Conservation (phyloP, 2,797 vertebrate species). For the Etheostoma nigrum region DNA sequence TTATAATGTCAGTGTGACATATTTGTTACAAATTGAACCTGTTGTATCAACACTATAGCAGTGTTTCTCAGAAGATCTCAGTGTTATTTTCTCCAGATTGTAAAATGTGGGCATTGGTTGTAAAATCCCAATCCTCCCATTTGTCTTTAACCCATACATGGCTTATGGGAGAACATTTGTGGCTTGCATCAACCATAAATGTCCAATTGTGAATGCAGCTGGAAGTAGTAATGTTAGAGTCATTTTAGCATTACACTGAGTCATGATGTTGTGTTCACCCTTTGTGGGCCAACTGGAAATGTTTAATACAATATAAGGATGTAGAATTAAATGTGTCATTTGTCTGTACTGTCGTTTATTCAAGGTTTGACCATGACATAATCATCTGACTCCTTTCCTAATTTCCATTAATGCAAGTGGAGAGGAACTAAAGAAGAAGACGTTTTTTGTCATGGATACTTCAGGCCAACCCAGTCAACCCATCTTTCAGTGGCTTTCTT, state of each 20-base stretch:
- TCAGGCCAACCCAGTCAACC: constrained; percentile 36
- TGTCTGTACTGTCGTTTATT: constrained; percentile 14
- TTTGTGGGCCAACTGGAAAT: neutral
- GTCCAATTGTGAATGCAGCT: neutral
- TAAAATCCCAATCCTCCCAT: neutral
- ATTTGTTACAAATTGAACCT: neutral
- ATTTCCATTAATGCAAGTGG: neutral
- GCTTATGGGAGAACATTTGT: neutral
- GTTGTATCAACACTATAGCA: neutral
- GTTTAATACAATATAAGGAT: neutral
- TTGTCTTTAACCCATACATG: neutral
- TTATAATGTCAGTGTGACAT: neutral
- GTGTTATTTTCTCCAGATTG: too few relatives aligned
- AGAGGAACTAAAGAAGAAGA: constrained; percentile 19
- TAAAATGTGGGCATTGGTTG: neutral
- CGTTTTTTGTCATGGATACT: constrained; percentile 65
- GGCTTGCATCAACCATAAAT: neutral
- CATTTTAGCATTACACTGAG: neutral
- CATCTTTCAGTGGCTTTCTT: constrained; percentile 78
- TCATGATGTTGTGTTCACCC: too few relatives aligned
- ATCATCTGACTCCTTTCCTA: constrained; percentile 31
- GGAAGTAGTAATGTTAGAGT: neutral
- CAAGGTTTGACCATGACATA: constrained; percentile 36
- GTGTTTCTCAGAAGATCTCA: too few relatives aligned
- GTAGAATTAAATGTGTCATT: neutral